Conservation (phyloP, 2,888 invertebrate genomes). For the Thyatira batis region DNA sequence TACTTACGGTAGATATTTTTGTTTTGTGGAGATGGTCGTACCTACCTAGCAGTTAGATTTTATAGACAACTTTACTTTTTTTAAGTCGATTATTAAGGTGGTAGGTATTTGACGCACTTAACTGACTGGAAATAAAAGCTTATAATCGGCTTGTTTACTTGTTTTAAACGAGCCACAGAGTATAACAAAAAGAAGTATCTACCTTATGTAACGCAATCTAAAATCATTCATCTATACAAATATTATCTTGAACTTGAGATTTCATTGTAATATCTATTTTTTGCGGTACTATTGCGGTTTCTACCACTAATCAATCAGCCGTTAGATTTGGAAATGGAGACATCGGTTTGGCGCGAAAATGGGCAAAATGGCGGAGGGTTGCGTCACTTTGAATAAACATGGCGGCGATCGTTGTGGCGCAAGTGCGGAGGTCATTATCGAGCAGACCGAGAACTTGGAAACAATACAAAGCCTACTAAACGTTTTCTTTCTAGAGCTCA, state of each 20-base stretch:
- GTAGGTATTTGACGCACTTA: too few relatives aligned
- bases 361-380: constrained; percentile 35
- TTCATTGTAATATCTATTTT: constrained; percentile 43
- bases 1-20: too few relatives aligned
- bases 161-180: too few relatives aligned
- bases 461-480: constrained; percentile 16
- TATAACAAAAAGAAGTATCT: background rate
- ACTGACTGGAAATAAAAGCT: too few relatives aligned
- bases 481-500: constrained; percentile 17
- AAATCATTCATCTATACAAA: background rate
- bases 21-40: too few relatives aligned
- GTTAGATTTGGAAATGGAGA: constrained; percentile 25
- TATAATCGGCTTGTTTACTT: too few relatives aligned
- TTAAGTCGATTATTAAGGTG: too few relatives aligned
- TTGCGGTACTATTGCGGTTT: constrained; percentile 36
- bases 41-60: too few relatives aligned
- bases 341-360: constrained; percentile 30
- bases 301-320: constrained; percentile 21
- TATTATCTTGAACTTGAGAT: constrained; percentile 51
- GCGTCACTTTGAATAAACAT: constrained; percentile 21
- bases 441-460: constrained; percentile 17
- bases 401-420: constrained; percentile 30
- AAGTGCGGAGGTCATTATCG: constrained; percentile 41
- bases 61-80: too few relatives aligned
- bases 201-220: background rate